phyloP scores from a whole-genome alignment of 2,113 vertebrate species.

The Phalacrocorax brasilianus region DNA sequence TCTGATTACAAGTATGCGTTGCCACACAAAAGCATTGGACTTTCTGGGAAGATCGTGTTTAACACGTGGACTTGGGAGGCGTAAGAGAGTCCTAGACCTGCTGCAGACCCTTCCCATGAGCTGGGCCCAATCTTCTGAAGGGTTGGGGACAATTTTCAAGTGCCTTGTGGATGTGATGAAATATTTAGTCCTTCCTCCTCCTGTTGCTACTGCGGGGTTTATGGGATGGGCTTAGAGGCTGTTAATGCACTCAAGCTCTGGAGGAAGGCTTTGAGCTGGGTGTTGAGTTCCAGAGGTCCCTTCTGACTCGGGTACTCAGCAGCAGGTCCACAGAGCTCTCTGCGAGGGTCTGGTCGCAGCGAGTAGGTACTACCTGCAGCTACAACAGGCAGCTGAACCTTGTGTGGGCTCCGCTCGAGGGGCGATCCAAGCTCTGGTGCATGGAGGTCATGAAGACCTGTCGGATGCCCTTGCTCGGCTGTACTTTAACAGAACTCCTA shows the following conservation, averaged over 20 bases:
- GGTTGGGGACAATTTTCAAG: neutral
- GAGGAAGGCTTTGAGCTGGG: neutral
- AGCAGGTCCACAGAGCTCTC: neutral
- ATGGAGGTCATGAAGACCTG: neutral
- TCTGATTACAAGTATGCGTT: neutral
- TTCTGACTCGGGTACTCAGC: neutral
- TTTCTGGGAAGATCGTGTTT: neutral
- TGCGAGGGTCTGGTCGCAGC: neutral
- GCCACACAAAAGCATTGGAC: neutral
- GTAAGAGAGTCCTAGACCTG: neutral
- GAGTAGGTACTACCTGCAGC: accelerated
- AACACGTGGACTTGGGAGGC: neutral
- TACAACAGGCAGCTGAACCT: neutral
- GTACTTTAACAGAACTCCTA: neutral
- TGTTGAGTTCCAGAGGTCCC: neutral
- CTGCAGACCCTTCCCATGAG: neutral
- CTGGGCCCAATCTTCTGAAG: neutral
- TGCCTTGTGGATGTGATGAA: neutral
- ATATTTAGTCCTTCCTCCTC: neutral
- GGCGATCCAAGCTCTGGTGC: neutral
- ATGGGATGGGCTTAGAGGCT: neutral
- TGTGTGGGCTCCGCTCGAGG: neutral
- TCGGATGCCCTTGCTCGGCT: neutral
- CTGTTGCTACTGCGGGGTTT: neutral
- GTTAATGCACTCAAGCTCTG: neutral